phyloP scores from a whole-genome alignment of 2,113 vertebrate species.

The Phoenicopterus ruber region DNA sequence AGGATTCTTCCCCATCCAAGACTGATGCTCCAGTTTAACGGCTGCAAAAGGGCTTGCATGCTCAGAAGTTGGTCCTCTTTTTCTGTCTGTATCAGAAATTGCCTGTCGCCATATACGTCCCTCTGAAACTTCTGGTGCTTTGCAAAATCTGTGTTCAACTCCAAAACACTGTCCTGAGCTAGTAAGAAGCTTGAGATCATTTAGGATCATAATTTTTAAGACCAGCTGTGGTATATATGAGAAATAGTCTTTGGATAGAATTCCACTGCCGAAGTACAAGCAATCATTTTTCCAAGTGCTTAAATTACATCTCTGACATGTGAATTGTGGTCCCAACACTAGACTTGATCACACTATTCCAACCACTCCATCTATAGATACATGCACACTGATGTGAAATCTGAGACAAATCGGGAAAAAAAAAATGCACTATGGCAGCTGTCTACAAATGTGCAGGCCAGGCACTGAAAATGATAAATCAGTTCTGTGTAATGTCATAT shows the following conservation, averaged over 20 bases:
- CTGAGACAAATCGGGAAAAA: neutral
- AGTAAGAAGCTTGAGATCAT: neutral
- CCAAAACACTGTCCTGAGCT: neutral
- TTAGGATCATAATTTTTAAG: neutral
- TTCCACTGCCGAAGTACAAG: neutral
- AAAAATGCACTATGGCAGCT: neutral
- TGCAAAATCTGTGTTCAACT: neutral
- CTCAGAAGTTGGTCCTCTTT: neutral
- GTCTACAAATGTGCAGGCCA: neutral
- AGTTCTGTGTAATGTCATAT: neutral
- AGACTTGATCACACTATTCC: neutral
- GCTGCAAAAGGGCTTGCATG: neutral
- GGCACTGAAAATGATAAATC: slow-evolving; percentile 2
- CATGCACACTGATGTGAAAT: neutral
- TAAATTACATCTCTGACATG: neutral
- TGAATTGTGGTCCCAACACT: neutral
- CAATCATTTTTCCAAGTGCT: neutral
- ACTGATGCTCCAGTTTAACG: neutral
- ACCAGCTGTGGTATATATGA: neutral
- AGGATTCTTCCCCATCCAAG: neutral
- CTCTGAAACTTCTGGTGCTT: neutral
- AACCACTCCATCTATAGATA: neutral
- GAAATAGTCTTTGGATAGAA: neutral
- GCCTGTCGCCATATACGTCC: neutral
- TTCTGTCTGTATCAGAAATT: neutral